These are phyloP conservation scores for Oscheius sp. DNA, from an alignment of 2,888 invertebrate genomes.

Conservation along the genomic window DNA sequence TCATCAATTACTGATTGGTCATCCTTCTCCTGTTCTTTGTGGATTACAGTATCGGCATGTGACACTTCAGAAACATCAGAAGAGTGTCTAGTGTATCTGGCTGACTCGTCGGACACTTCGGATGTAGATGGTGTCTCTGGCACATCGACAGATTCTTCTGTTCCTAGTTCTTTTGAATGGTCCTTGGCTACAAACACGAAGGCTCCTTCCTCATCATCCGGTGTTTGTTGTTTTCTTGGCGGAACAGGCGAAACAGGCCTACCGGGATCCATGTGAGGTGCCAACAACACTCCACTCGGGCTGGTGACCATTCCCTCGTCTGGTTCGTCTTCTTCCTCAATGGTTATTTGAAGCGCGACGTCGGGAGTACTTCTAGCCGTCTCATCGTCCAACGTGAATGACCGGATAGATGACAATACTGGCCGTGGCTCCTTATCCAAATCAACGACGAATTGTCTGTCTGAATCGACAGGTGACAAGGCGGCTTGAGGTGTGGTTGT, in stretches of 20 bases:
- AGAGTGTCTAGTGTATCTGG: slow-evolving; percentile 52
- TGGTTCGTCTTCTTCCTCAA: slow-evolving; percentile 55
- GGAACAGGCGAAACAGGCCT: slow-evolving; percentile 63
- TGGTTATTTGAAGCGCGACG: slow-evolving; percentile 53
- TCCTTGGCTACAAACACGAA: slow-evolving; percentile 47
- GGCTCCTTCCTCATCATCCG: slow-evolving; percentile 39
- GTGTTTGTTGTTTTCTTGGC: slow-evolving; percentile 46
- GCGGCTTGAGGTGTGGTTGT: slow-evolving; percentile 53
- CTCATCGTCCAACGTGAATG: slow-evolving; percentile 43
- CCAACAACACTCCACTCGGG: slow-evolving; percentile 54
- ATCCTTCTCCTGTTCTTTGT: slow-evolving; percentile 35
- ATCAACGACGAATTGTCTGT: slow-evolving; percentile 55
- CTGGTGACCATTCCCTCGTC: slow-evolving; percentile 52
- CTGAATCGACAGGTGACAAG: slow-evolving; percentile 62
- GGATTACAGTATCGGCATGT: slow-evolving; percentile 56
- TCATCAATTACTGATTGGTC: slow-evolving; percentile 32
- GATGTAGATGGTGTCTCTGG: slow-evolving; percentile 42
- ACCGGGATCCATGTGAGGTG: slow-evolving; percentile 56
- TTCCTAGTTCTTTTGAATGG: slow-evolving; percentile 9
- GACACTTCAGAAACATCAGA: slow-evolving; percentile 51
- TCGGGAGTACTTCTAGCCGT: slow-evolving; percentile 59
- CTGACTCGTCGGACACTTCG: slow-evolving; percentile 44
- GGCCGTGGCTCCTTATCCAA: slow-evolving; percentile 49
- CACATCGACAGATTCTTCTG: slow-evolving; percentile 28
- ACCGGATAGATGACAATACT: slow-evolving; percentile 39